Conservation (phyloP, 1,140 invertebrate species). For the Drosophila athabasca region DNA sequence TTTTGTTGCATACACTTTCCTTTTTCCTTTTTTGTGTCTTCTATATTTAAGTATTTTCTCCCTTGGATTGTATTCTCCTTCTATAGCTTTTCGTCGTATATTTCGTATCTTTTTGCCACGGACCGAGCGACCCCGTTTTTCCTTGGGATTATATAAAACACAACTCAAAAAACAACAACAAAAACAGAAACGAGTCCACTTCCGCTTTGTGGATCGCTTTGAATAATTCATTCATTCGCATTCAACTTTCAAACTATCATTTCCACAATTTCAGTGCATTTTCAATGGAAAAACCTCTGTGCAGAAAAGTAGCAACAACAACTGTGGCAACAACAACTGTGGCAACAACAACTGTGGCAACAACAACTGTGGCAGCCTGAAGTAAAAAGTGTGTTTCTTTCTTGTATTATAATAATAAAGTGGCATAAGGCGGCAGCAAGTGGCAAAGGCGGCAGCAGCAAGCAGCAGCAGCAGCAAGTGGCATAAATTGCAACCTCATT, state of each 20-base stretch:
- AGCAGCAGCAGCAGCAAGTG: slow-evolving; percentile 49
- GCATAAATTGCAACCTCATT: slow-evolving; percentile 81
- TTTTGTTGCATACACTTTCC: no score
- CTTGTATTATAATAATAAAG: slow-evolving; percentile 75
- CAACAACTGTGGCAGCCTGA: slow-evolving; percentile 21
- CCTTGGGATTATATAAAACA: no score
- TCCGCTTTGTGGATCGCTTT: no score
- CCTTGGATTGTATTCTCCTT: no score
- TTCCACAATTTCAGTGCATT: slow-evolving; percentile 16
- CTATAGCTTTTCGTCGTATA: no score
- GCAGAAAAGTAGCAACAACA: slow-evolving; percentile 24
- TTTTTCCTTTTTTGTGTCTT: no score
- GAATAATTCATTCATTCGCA: no score
- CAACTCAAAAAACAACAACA: no score
- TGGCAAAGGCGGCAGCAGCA: slow-evolving; percentile 15
- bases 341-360: background rate
- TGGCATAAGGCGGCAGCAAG: slow-evolving; percentile 33
- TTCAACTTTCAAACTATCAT: slow-evolving; percentile 43
- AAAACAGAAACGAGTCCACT: no score
- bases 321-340: slow-evolving; percentile 4
- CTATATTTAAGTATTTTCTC: no score
- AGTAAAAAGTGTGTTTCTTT: slow-evolving; percentile 51
- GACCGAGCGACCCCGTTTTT: no score
- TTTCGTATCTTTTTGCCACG: no score
- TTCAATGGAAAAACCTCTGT: slow-evolving; percentile 43